phyloP scores from a whole-genome alignment of 2,888 invertebrate genomes.

The Scelioninae gen. 1 region DNA sequence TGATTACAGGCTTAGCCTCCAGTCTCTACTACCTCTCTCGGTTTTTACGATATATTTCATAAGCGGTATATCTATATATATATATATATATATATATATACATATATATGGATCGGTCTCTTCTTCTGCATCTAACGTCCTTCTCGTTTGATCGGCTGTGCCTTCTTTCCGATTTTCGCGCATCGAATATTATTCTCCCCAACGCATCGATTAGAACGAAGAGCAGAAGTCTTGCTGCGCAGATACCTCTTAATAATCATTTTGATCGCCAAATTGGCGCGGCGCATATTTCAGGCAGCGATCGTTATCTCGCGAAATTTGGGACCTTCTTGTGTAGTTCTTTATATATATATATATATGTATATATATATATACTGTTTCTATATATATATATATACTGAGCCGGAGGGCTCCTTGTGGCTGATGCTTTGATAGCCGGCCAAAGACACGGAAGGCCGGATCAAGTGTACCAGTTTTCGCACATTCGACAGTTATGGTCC shows the following conservation, averaged over 20 bases:
- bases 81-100: too few relatives aligned
- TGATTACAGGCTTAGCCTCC: too few relatives aligned
- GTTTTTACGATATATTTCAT: too few relatives aligned
- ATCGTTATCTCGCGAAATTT: constrained; percentile 83
- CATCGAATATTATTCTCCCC: constrained; percentile 74
- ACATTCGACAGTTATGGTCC: constrained; percentile 28
- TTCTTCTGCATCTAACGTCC: constrained; percentile 36
- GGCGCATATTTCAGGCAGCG: constrained; percentile 82
- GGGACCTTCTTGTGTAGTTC: constrained; percentile 74
- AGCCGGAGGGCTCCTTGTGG: constrained; percentile 30
- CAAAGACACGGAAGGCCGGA: constrained; percentile 52
- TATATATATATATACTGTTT: too few relatives aligned
- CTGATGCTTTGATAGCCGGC: constrained; percentile 50
- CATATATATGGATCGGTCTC: too few relatives aligned
- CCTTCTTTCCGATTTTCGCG: constrained; percentile 75
- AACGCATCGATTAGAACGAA: constrained; percentile 36
- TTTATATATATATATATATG: constrained; percentile 26
- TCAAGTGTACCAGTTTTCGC: constrained; percentile 49
- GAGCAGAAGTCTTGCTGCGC: constrained; percentile 66
- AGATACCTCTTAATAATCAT: constrained; percentile 84
- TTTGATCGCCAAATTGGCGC: constrained; percentile 83
- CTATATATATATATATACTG: too few relatives aligned
- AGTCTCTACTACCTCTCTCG: too few relatives aligned
- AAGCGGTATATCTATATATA: too few relatives aligned
- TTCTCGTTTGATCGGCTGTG: constrained; percentile 40